phyloP scores from a whole-genome alignment of 1,140 invertebrate genomes.

The Drosophila rhopaloa region DNA sequence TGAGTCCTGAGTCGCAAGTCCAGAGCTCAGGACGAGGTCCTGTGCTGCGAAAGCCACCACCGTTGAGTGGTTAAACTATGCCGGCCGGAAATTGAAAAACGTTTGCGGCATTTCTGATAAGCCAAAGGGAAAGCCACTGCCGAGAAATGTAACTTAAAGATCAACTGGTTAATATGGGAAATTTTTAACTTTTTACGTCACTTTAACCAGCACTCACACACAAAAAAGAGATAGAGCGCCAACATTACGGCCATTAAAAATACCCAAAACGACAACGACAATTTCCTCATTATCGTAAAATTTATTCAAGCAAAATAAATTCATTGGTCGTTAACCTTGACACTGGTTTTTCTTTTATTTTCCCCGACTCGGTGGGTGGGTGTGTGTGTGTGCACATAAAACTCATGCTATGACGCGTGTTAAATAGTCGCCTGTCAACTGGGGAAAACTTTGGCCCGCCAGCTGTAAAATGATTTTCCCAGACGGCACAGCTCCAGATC shows the following conservation, averaged over 20 bases:
- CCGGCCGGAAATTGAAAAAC: slow-evolving; percentile 79
- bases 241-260: slow-evolving; percentile 83
- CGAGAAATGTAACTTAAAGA: slow-evolving; percentile 43
- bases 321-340: slow-evolving; percentile 85
- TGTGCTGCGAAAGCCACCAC: slow-evolving; percentile 26
- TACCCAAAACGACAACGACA: slow-evolving; percentile 84
- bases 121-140: slow-evolving; percentile 23
- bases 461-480: slow-evolving; percentile 52
- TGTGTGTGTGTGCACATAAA: slow-evolving; percentile 56
- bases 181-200: slow-evolving; percentile 10
- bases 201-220: slow-evolving; percentile 16
- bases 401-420: slow-evolving; percentile 77
- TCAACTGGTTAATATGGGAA: slow-evolving; percentile 47
- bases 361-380: slow-evolving; percentile 2
- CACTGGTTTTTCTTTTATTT: slow-evolving; percentile 84
- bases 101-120: slow-evolving; percentile 81
- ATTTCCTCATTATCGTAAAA: slow-evolving; percentile 85
- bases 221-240: slow-evolving; percentile 28
- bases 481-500: slow-evolving; percentile 37
- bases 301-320: slow-evolving; percentile 85
- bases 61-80: slow-evolving; percentile 66
- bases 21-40: slow-evolving; percentile 15
- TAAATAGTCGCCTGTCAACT: slow-evolving; percentile 79
- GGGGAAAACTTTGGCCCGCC: slow-evolving; percentile 44
- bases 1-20: slow-evolving; percentile 2